Conservation (phyloP, 2,888 invertebrate species). For the Esperia sulphurella region DNA sequence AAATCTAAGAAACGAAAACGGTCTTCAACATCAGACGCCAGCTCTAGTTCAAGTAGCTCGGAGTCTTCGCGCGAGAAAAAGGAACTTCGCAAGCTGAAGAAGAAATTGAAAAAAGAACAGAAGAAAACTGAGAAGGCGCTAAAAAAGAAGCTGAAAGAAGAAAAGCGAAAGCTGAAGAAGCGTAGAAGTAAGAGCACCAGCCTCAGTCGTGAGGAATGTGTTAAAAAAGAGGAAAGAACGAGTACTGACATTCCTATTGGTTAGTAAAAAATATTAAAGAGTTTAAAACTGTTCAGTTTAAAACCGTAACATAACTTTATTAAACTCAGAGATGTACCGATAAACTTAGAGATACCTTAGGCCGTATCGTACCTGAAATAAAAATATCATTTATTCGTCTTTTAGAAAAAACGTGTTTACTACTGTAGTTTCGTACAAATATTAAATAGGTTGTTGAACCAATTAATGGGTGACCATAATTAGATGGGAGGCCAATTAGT, state of each 20-base stretch:
- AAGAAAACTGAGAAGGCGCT: slow-evolving; percentile 73
- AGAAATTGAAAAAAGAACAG: slow-evolving; percentile 75
- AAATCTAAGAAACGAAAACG: slow-evolving; percentile 60
- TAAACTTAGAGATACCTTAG: no score
- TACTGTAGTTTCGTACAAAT: no score
- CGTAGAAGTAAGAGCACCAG: slow-evolving; percentile 38
- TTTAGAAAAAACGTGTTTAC: no score
- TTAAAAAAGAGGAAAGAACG: slow-evolving; percentile 28
- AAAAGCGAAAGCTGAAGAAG: slow-evolving; percentile 58
- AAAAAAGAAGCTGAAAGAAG: slow-evolving; percentile 73
- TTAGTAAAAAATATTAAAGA: slow-evolving; percentile 21
- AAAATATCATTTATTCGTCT: no score
- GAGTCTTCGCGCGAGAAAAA: slow-evolving; percentile 69
- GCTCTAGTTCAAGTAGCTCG: slow-evolving; percentile 63
- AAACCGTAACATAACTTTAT: no score
- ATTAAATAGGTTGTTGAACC: no score
- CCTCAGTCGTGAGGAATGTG: slow-evolving; percentile 31
- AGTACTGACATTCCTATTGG: slow-evolving; percentile 70
- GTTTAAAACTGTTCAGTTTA: no score
- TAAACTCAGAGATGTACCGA: no score
- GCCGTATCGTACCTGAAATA: no score
- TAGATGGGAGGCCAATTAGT: no score
- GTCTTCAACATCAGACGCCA: slow-evolving; percentile 42
- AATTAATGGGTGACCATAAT: no score
- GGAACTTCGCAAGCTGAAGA: slow-evolving; percentile 76